Evolutionary conservation across 2,888 invertebrate species (phyloP).

Genomic region (Psylliodes chrysocephalus): DNA sequence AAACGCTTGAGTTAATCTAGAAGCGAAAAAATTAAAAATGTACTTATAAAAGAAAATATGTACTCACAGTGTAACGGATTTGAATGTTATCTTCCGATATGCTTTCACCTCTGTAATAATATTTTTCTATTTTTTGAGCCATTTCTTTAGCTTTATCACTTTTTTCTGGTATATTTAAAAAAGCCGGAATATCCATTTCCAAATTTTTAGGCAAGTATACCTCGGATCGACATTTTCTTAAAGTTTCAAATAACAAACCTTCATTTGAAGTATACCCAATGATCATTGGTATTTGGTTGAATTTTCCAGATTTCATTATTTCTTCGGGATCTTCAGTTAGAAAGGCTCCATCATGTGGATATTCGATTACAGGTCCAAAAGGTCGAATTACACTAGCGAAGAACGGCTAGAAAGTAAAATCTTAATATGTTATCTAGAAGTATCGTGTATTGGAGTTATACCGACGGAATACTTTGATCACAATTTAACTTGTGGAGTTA

Average conservation of each 20-base stretch:
- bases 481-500: no score
- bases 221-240: conserved; percentile 16
- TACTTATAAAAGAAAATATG: no score
- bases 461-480: no score
- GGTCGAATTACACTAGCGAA: not conserved
- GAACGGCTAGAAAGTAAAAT: conserved; percentile 14
- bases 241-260: conserved; percentile 12
- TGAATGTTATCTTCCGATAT: conserved; percentile 59
- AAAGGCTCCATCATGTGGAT: conserved; percentile 21
- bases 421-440: no score
- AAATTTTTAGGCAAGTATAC: conserved; percentile 26
- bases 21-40: no score
- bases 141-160: conserved; percentile 51
- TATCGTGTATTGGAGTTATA: no score
- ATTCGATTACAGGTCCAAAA: conserved; percentile 18
- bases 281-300: conserved; percentile 15
- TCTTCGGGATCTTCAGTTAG: conserved; percentile 17
- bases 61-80: conserved; percentile 54
- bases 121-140: conserved; percentile 61
- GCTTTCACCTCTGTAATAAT: conserved; percentile 63
- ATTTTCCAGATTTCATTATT: conserved; percentile 21
- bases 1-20: no score
- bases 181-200: conserved; percentile 48
- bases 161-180: conserved; percentile 45
- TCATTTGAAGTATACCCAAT: conserved; percentile 14